phyloP scores from a whole-genome alignment of 2,113 vertebrate species.

The Rhynchomys soricoides region DNA sequence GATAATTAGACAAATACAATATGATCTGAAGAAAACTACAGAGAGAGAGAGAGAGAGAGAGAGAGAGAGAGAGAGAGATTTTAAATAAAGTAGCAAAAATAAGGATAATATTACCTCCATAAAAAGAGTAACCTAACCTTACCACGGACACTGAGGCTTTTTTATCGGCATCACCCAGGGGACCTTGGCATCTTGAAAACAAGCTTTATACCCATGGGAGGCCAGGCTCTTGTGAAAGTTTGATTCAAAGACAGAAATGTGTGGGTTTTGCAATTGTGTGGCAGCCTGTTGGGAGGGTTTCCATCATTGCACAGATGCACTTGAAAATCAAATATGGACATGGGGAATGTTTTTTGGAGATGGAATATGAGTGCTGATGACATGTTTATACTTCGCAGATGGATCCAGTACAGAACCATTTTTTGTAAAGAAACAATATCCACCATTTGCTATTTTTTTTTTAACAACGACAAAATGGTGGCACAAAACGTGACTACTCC shows the following conservation, averaged over 20 bases:
- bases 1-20: constrained; percentile 80
- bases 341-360: constrained; percentile 89
- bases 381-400: constrained; percentile 89
- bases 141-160: constrained; percentile 31
- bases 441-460: constrained; percentile 88
- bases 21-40: constrained; percentile 78
- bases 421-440: constrained; percentile 88
- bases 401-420: constrained; percentile 88
- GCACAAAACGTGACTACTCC: constrained; percentile 78
- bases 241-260: constrained; percentile 87
- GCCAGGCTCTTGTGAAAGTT: constrained; percentile 84
- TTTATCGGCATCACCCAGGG: constrained; percentile 80
- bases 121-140: constrained; percentile 74
- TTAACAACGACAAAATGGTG: constrained; percentile 87
- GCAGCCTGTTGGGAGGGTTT: constrained; percentile 89
- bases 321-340: constrained; percentile 90
- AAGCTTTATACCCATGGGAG: constrained; percentile 84
- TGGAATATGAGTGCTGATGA: constrained; percentile 89
- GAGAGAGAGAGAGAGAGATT: background rate
- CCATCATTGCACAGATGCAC: constrained; percentile 90
- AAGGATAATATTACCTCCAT: constrained; percentile 70
- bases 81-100: constrained; percentile 80
- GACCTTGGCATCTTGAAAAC: constrained; percentile 84
- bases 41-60: no score
- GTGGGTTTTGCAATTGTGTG: constrained; percentile 87